Conservation (phyloP, 2,113 vertebrate species). For the Colaptes auratus region DNA sequence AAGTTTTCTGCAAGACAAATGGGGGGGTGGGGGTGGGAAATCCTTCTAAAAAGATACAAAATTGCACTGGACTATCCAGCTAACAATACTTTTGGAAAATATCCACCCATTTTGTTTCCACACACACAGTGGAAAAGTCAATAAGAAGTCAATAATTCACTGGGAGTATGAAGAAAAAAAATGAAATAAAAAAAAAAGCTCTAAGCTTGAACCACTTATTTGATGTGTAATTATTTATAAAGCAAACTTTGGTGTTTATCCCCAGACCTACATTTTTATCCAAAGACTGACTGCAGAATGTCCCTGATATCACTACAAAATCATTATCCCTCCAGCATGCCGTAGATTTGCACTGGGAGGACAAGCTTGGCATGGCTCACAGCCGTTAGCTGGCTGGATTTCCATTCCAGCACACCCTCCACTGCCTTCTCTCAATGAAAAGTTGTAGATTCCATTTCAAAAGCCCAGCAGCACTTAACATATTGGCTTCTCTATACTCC, state of each 20-base stretch:
- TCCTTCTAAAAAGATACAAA: neutral
- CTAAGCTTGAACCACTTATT: neutral
- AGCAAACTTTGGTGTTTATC: neutral
- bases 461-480: neutral
- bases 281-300: neutral
- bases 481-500: neutral
- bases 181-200: neutral
- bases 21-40: no score
- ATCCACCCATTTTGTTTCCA: neutral
- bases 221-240: neutral
- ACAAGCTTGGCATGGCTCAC: neutral
- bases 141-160: neutral
- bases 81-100: neutral
- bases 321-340: neutral
- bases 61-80: neutral
- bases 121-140: neutral
- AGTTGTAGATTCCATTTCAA: neutral
- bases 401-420: neutral
- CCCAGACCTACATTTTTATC: neutral
- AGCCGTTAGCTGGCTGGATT: neutral
- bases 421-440: neutral
- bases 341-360: neutral
- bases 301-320: neutral
- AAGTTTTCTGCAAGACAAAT: neutral
- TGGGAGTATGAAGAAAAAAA: neutral